Percentiles rank a stretch among this genome's conserved stretches.
These are phyloP conservation scores for Bellardia bayeri DNA, from an alignment of 2,888 invertebrate species.

Conservation along the genomic window DNA sequence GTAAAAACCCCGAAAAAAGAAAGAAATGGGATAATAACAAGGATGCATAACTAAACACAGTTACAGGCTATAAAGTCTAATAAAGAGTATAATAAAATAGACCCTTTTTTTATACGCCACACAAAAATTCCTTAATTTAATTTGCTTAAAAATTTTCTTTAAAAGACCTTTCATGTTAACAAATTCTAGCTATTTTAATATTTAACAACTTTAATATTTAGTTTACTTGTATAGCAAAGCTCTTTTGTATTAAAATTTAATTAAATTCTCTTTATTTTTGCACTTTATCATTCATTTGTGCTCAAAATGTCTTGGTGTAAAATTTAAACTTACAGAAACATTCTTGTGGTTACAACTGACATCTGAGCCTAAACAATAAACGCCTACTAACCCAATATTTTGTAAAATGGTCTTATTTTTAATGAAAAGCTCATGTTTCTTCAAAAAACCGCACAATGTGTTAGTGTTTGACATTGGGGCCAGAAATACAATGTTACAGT, in stretches of 20 bases:
- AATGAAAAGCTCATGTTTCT: slow-evolving; percentile 3
- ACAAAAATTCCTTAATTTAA: not conserved
- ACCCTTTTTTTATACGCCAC: not conserved
- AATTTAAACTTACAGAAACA: not conserved
- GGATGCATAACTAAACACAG: not conserved
- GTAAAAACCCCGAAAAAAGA: not conserved
- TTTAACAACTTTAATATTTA: not conserved
- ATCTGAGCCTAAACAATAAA: slow-evolving; percentile 6
- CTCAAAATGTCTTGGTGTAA: not conserved
- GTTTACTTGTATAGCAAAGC: too few species aligned
- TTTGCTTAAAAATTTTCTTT: not conserved
- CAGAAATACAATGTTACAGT: not conserved
- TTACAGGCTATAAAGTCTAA: not conserved
- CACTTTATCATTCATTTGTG: not conserved
- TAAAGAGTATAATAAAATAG: not conserved
- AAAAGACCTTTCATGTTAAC: not conserved
- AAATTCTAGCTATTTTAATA: not conserved
- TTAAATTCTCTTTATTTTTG: not conserved
- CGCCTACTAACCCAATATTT: slow-evolving; percentile 6
- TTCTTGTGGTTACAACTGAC: not conserved
- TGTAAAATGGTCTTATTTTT: not conserved
- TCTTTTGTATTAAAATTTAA: not conserved
- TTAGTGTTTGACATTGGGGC: not conserved
- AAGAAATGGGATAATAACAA: not conserved
- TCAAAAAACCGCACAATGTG: not conserved